Base-by-base conservation (phyloP, 2,797 vertebrate genomes). In the Balearica regulorum region DNA sequence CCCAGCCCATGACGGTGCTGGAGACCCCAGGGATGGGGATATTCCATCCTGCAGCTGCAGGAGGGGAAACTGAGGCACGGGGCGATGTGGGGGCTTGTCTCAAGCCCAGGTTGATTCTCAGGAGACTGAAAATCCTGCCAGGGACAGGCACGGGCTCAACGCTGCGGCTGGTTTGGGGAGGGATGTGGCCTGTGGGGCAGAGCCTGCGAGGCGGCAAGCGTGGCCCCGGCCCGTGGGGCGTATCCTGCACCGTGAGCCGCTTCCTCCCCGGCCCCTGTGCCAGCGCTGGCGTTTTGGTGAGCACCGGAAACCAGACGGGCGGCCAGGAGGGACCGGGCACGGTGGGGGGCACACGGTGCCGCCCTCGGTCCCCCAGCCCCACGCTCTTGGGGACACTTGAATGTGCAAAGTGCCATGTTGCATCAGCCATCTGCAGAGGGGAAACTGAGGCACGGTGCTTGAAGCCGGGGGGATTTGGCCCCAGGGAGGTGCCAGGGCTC, bases 1-100 rank as follows among this genome's bases (percentile, higher is more conserved):
- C 12, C 51, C 54, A 5, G 2, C 53, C 39, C 1, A 0, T 11
- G 37, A 25, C 0, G 0, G 54, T 0, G 0, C 43, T 29, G 82
- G 44, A 48, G 31, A 53, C 14, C 28, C 51, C 73, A 5, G 33
- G 43, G 39, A 7, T 5, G 83, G 29, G 43, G 21, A 21, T 35
- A 13, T 49, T 41, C 28, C 3, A 13, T 4, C 15, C 37, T 31
- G 51, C 5, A 6, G 39, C 44, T n/a, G 33, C 33, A 0, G 24
- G 44, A 77, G 69, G 68, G 6, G 83, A 75, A 71, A 33, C 46
- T 0, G 35, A 81, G 90, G 64, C 4, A 37, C 0, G 5, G 13
- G 28, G 61, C 0, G 1, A 20, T 5, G 46, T 18, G 3, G 0
- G 43, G 25, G 15, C 4, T 53, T 4, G 28, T 0, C 26, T 37